These are phyloP conservation scores for Echeneis naucrates DNA, from an alignment of 2,797 vertebrate genomes.

Conservation along the genomic window DNA sequence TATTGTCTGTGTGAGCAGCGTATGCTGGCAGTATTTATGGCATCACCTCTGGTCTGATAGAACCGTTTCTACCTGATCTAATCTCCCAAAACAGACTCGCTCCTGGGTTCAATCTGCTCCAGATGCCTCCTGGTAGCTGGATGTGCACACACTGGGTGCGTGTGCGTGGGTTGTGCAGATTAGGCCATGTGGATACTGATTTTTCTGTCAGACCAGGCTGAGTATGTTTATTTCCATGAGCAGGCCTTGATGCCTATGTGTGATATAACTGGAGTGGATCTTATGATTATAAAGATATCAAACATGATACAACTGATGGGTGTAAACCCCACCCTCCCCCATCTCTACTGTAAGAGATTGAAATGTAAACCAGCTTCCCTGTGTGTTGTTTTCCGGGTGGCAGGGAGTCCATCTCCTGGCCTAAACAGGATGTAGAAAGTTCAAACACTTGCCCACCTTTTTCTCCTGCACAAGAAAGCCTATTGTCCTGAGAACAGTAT, in stretches of 20 bases:
- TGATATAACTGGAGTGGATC: conserved; percentile 65
- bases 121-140: conserved; percentile 27
- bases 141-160: not conserved
- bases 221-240: conserved; percentile 51
- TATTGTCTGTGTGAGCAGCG: conserved; percentile 62
- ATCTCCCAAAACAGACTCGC: conserved; percentile 17
- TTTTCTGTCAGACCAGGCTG: conserved; percentile 30
- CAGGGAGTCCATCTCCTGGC: conserved; percentile 33
- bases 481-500: conserved; percentile 52
- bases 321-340: conserved; percentile 30
- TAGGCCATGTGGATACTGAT: conserved; percentile 28
- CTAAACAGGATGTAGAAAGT: conserved; percentile 72
- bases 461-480: conserved; percentile 5
- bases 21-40: conserved; percentile 68
- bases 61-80: conserved; percentile 42
- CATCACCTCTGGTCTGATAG: conserved; percentile 53
- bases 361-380: conserved; percentile 64
- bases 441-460: conserved; percentile 2
- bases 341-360: conserved; percentile 68
- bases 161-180: conserved; percentile 25
- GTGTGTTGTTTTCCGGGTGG: conserved; percentile 62
- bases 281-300: conserved; percentile 48
- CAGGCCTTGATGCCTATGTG: conserved; percentile 47
- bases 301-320: conserved; percentile 43
- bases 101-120: not conserved